A percentile compares a stretch with the other conserved stretches of the same genome.
phyloP scores from a whole-genome alignment of 1,140 invertebrate species.

The Meloidogyne chitwoodi region DNA sequence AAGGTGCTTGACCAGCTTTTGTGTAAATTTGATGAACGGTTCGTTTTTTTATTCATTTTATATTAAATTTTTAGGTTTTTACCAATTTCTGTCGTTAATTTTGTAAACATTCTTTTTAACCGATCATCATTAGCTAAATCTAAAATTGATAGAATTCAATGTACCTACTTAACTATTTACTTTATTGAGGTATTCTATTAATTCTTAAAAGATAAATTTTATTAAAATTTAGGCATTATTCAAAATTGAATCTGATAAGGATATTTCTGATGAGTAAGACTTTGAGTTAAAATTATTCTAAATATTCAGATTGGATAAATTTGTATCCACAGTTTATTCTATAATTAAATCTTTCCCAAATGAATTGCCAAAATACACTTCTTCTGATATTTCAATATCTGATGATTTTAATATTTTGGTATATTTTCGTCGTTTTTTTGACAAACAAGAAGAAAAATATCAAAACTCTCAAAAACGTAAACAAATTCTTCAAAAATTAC shows the following conservation, averaged over 20 bases:
- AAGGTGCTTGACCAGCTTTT: not conserved
- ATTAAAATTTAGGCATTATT: not conserved
- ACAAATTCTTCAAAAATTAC: not conserved
- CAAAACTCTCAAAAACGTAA: not conserved
- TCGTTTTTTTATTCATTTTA: not conserved
- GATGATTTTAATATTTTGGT: not conserved
- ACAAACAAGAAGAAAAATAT: not conserved
- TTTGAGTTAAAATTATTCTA: not conserved
- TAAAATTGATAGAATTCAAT: not conserved
- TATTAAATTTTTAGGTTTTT: not conserved
- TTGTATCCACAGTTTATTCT: not conserved
- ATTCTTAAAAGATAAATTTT: not conserved
- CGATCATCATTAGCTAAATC: not conserved
- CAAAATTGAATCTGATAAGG: not conserved
- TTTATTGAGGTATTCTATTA: not conserved
- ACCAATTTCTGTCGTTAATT: not conserved
- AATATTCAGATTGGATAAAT: not conserved
- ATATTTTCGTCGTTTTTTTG: not conserved
- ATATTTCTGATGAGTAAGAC: not conserved
- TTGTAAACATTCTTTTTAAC: not conserved
- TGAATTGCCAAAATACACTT: not conserved
- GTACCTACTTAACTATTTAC: not conserved
- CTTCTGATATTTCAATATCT: not conserved
- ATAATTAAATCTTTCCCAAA: not conserved
- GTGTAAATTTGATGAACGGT: not conserved